Evolutionary conservation across 2,888 invertebrate genomes (phyloP), one percentile per base, ranked within the genome.

Genomic region (Baronia brevicornis): DNA sequence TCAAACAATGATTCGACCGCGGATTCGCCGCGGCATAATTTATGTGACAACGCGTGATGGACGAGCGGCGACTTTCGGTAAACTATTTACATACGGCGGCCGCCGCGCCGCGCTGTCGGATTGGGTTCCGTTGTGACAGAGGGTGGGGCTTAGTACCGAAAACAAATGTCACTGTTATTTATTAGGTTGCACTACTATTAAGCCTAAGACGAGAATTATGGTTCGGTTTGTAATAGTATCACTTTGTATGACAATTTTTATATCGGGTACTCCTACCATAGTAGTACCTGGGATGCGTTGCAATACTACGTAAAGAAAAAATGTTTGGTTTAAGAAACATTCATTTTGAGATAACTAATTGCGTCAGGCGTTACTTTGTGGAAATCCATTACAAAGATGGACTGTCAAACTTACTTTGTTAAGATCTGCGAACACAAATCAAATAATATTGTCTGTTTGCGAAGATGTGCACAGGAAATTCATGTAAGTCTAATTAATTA

Each of bases 1-100:
- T 82, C 84, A 79, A 79, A 82, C 82, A 84, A 80, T 84, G 84
- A 82, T 82, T 82, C 79, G 79, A 72, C 77, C 79, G 79, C 82
- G 82, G 82, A 84, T 82, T 82, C 80, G 80, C 82, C 82, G 82
- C 80, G 78, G 84, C 79, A 84, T 84, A 84, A 84, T 84, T 84
- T 84, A 84, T 84, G 84, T 80, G 84, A 84, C 84, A 82, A 78
- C 80, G 75, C 73, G 77, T 80, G 82, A 80, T 80, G 82, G 80
- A 82, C 82, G 82, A 79, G 78, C 82, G 84, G 79, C 74, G 79
- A 80, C 82, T 84, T 82, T 82, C 67, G 80, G 82, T 79, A 79
- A 82, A 84, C 84, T 84, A 84, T 84, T 84, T 84, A 84, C 84
- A 84, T 84, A 82, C 77, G 78, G 68, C 70, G 70, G 70, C 67